A percentile compares a stretch with the other conserved stretches of the same genome.
phyloP scores from a whole-genome alignment of 2,888 invertebrate genomes.

The Phrixothrix hirtus region DNA sequence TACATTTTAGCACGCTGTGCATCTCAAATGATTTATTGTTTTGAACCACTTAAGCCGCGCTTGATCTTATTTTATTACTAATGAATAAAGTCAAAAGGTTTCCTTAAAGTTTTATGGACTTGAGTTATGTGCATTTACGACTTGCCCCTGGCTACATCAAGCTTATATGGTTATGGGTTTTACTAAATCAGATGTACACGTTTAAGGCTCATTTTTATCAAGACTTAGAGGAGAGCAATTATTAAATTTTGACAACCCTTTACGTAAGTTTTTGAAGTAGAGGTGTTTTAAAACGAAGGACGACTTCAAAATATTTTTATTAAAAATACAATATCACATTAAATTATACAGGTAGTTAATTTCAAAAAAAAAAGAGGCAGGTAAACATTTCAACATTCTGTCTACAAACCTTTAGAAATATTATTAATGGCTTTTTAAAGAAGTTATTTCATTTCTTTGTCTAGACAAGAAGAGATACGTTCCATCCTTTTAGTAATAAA shows the following conservation, averaged over 20 bases:
- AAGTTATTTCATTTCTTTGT: slow-evolving; percentile 16
- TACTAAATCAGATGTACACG: too few relatives aligned
- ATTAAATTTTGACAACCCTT: too few relatives aligned
- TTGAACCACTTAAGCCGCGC: slow-evolving; percentile 34
- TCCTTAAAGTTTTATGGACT: slow-evolving; percentile 18
- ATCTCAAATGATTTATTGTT: slow-evolving; percentile 30
- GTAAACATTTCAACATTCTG: slow-evolving; percentile 31
- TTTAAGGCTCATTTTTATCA: too few relatives aligned
- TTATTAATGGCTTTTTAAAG: slow-evolving; percentile 32
- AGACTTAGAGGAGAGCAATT: too few relatives aligned
- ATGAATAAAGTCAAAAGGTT: slow-evolving; percentile 23
- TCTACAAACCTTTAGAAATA: slow-evolving; percentile 22
- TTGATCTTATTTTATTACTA: slow-evolving; percentile 29
- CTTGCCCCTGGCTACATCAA: not conserved
- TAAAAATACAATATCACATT: slow-evolving; percentile 9
- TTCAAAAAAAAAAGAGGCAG: slow-evolving; percentile 23
- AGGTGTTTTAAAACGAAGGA: too few relatives aligned
- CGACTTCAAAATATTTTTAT: too few relatives aligned
- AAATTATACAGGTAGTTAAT: slow-evolving; percentile 33
- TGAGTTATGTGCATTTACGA: slow-evolving; percentile 2
- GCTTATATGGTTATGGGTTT: too few relatives aligned
- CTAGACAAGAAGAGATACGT: slow-evolving; percentile 1
- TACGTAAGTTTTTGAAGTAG: too few relatives aligned
- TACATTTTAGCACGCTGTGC: slow-evolving; percentile 31
- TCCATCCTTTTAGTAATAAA: slow-evolving; percentile 1